Conservation (phyloP, 2,113 vertebrate species). For the Diphyllodes magnificus region DNA sequence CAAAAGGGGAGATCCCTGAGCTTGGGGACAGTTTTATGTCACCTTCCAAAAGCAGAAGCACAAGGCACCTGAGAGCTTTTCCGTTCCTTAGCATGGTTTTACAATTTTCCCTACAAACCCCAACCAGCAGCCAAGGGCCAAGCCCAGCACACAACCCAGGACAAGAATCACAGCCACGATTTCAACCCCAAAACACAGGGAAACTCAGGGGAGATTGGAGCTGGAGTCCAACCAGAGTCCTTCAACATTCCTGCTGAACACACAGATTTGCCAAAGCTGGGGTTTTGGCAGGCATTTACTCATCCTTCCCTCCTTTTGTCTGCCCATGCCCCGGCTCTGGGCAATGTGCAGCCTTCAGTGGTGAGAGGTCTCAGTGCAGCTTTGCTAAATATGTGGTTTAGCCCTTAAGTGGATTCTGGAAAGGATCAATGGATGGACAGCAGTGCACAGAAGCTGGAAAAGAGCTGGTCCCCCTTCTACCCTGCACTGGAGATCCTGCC, state of each 20-base stretch:
- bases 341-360: rapidly evolving
- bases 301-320: not conserved
- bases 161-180: not conserved
- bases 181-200: not conserved
- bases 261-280: not conserved
- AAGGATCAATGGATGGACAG: not conserved
- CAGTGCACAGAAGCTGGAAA: not conserved
- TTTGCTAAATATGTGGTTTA: rapidly evolving
- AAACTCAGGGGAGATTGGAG: not conserved
- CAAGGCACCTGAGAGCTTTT: rapidly evolving
- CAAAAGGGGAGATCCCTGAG: not conserved
- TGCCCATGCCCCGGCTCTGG: not conserved
- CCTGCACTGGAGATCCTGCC: not conserved
- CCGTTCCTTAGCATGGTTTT: rapidly evolving
- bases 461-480: not conserved
- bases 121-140: not conserved
- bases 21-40: rapidly evolving
- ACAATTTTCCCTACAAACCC: not conserved
- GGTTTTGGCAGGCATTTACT: not conserved
- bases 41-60: not conserved
- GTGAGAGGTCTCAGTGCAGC: not conserved
- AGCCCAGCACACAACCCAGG: not conserved
- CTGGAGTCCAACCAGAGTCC: not conserved
- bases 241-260: not conserved
- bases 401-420: not conserved